phyloP scores from a whole-genome alignment of 2,888 invertebrate species.

The Ophioninae sp. region DNA sequence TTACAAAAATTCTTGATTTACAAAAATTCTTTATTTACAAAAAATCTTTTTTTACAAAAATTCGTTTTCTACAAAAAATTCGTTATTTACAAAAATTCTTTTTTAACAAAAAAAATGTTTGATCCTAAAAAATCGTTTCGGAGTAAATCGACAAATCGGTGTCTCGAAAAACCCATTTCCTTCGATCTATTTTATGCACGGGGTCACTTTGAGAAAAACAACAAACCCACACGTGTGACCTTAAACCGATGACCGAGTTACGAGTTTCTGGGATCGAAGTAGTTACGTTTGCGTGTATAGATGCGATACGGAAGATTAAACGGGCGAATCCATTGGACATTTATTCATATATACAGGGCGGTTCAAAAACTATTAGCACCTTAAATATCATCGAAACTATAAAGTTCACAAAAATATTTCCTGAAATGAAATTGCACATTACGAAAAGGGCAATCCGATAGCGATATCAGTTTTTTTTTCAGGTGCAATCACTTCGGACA shows the following conservation, averaged over 20 bases:
- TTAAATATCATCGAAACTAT: no score
- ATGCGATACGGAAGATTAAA: constrained; percentile 4
- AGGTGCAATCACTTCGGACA: no score
- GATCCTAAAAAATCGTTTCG: neutral
- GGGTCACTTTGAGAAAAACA: constrained; percentile 1
- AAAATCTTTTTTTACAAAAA: no score
- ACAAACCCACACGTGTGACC: constrained; percentile 4
- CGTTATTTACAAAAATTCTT: no score
- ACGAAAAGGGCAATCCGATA: no score
- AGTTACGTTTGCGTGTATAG: constrained; percentile 17
- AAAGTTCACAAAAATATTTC: no score
- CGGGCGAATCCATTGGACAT: constrained; percentile 22
- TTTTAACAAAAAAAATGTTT: no score
- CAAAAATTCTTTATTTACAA: no score
- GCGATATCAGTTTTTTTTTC: no score
- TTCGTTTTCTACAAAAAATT: no score
- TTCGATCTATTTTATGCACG: neutral
- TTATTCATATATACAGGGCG: neutral
- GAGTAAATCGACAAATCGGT: neutral
- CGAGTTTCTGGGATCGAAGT: constrained; percentile 27
- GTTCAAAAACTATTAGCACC: neutral
- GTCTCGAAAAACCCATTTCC: neutral
- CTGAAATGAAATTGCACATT: no score
- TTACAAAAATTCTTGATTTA: no score
- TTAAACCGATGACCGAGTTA: constrained; percentile 57